These are phyloP conservation scores for Enchytraeus crypticus DNA, from an alignment of 2,888 invertebrate species.

Conservation along the genomic window DNA sequence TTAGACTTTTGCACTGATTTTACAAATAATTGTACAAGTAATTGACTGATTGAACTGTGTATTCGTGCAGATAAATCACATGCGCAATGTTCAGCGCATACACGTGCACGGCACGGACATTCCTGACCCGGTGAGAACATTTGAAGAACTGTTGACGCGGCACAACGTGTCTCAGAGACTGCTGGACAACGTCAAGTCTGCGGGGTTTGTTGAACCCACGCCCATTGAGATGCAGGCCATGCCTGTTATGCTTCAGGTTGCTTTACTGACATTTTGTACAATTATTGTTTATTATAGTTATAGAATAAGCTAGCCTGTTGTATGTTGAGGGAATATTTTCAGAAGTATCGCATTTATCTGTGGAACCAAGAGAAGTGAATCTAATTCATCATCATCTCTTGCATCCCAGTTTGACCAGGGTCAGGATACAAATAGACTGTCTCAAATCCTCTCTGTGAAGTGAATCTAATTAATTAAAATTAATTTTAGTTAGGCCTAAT, in stretches of 20 bases:
- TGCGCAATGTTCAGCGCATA: slow-evolving; percentile 69
- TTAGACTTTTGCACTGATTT: not conserved
- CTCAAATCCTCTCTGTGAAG: too few species aligned
- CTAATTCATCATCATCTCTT: too few species aligned
- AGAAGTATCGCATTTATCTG: too few species aligned
- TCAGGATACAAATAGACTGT: too few species aligned
- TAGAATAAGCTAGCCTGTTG: too few species aligned
- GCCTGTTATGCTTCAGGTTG: slow-evolving; percentile 65
- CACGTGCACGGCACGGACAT: slow-evolving; percentile 69
- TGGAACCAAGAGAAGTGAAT: too few species aligned
- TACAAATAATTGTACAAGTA: not conserved
- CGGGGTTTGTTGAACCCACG: slow-evolving; percentile 40
- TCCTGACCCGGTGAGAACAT: slow-evolving; percentile 65
- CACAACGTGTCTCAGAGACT: slow-evolving; percentile 58
- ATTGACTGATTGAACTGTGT: not conserved
- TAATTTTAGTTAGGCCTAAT: too few species aligned
- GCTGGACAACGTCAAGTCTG: slow-evolving; percentile 59
- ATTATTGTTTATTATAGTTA: not conserved
- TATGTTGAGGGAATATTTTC: too few species aligned
- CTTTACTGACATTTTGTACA: not conserved
- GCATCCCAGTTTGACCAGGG: too few species aligned
- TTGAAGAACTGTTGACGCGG: slow-evolving; percentile 55
- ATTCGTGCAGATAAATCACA: slow-evolving; percentile 56
- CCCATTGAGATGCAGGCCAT: slow-evolving; percentile 69
- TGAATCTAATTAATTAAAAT: too few species aligned